Percentiles rank a stretch among this genome's conserved stretches.
Conservation (phyloP, 2,113 vertebrate species). For the Illadopsis cleaveri region DNA sequence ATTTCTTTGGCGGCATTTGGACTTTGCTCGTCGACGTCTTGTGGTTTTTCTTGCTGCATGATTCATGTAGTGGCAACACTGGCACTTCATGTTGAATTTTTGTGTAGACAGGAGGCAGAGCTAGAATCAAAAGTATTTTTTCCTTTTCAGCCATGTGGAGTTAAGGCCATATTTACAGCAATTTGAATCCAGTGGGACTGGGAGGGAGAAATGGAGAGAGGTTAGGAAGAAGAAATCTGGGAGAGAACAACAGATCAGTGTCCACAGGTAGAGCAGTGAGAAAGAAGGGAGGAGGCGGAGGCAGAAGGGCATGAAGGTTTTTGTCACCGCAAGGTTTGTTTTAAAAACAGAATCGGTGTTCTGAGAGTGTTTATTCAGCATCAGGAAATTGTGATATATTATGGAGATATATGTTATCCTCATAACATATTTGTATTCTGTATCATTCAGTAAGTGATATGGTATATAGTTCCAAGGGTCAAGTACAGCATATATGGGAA, state of each 20-base stretch:
- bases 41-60: background rate
- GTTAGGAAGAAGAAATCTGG: background rate
- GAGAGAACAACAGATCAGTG: fast-evolving
- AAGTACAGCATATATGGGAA: background rate
- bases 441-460: background rate
- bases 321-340: background rate
- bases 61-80: background rate
- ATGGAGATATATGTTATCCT: background rate
- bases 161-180: background rate
- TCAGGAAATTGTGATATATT: background rate
- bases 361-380: background rate
- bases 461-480: background rate
- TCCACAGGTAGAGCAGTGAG: background rate
- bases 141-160: background rate
- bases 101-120: background rate
- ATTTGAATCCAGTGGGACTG: background rate
- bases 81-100: background rate
- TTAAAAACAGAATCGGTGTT: background rate
- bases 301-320: background rate
- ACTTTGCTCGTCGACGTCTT: background rate
- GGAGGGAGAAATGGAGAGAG: background rate
- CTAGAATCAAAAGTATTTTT: background rate
- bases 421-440: background rate
- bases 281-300: background rate
- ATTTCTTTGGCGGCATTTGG: background rate